Conservation (phyloP, 2,113 vertebrate species). For the Megatriorchis doriae region DNA sequence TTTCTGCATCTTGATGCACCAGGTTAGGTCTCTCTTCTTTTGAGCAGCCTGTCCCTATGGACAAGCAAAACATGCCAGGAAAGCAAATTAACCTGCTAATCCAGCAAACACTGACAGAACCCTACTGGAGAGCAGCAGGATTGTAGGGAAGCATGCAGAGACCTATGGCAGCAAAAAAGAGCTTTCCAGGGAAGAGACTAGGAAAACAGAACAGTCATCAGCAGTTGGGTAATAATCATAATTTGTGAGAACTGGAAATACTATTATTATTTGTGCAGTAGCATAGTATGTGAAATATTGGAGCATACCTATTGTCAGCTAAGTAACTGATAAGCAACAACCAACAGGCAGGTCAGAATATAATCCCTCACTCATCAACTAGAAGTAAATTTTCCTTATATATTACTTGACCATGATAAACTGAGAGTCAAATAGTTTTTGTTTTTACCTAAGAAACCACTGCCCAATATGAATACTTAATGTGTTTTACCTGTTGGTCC, state of each 20-base stretch:
- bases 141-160: neutral
- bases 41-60: neutral
- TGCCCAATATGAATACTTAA: neutral
- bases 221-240: neutral
- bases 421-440: neutral
- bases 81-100: constrained; percentile 44
- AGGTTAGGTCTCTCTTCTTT: constrained; percentile 7
- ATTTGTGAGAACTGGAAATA: neutral
- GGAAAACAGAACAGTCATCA: neutral
- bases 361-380: neutral
- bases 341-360: neutral
- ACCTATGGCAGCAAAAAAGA: neutral
- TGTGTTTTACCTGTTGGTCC: neutral
- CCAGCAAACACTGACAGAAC: neutral
- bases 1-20: neutral
- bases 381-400: neutral
- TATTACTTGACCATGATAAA: neutral
- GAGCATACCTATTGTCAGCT: neutral
- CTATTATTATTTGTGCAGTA: neutral
- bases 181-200: neutral
- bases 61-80: constrained; percentile 40
- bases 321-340: neutral
- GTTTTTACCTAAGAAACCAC: neutral
- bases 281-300: neutral
- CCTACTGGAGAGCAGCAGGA: constrained; percentile 20